These are phyloP conservation scores for Gymnoscopelus braueri DNA, from an alignment of 2,797 vertebrate species.

Conservation along the genomic window DNA sequence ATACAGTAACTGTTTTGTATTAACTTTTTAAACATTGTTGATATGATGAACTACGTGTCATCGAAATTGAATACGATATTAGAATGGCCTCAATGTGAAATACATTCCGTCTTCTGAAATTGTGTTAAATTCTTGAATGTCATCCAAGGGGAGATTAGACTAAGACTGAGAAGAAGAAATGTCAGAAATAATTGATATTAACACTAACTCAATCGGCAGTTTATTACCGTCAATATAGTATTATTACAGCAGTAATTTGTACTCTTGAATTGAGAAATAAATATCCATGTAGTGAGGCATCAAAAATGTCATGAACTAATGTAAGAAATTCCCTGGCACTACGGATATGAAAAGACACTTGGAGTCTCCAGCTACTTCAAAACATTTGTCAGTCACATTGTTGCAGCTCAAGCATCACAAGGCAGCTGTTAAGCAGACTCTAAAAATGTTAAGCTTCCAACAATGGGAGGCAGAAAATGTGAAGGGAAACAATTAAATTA, in stretches of 20 bases:
- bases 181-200: not conserved
- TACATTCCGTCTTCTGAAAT: not conserved
- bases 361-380: constrained; percentile 69
- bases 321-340: constrained; percentile 54
- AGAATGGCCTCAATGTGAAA: not conserved
- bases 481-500: constrained; percentile 90
- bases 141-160: not conserved
- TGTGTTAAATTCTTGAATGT: not conserved
- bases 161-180: not conserved
- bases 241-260: constrained; percentile 16
- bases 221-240: constrained; percentile 1
- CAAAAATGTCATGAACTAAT: constrained; percentile 52
- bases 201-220: constrained; percentile 7
- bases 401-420: constrained; percentile 79
- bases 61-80: not conserved
- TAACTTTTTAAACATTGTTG: not conserved
- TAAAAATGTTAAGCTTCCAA: constrained; percentile 86
- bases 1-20: not conserved
- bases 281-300: constrained; percentile 41
- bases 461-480: constrained; percentile 87
- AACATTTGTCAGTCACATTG: constrained; percentile 80
- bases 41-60: not conserved
- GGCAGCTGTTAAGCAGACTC: constrained; percentile 79
- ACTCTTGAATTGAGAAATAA: constrained; percentile 31
- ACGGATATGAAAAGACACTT: constrained; percentile 52